Evolutionary conservation across 2,888 invertebrate species (phyloP).

Genomic region (Lacanobia oleracea): DNA sequence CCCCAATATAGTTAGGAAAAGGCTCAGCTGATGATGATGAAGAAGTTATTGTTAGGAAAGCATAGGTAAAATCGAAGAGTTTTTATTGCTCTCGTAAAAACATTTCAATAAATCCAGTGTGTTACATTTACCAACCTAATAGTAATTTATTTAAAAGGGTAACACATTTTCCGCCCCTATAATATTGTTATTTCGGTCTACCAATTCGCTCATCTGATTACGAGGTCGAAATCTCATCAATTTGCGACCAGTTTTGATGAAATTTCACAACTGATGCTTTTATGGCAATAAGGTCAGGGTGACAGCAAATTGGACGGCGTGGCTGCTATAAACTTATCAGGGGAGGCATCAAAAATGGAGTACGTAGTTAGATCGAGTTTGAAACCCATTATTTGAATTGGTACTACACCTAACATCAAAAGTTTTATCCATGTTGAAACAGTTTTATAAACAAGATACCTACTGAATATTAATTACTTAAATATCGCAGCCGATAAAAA

Average conservation of each 20-base stretch:
- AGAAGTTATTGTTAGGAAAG: not conserved
- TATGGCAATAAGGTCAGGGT: constrained; percentile 23
- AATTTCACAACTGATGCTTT: constrained; percentile 38
- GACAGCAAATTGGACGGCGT: constrained; percentile 21
- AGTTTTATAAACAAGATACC: not conserved
- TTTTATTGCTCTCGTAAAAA: not conserved
- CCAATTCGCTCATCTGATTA: constrained; percentile 27
- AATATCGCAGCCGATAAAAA: constrained; percentile 27
- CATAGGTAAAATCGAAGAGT: no score
- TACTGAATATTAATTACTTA: not conserved
- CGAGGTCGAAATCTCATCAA: constrained; percentile 41
- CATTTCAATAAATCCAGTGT: not conserved
- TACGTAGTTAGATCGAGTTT: constrained; percentile 12
- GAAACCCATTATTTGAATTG: not conserved
- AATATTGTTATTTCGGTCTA: constrained; percentile 31
- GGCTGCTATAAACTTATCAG: constrained; percentile 7
- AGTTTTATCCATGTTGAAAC: not conserved
- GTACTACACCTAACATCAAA: not conserved
- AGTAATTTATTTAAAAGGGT: not conserved
- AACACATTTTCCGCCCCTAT: constrained; percentile 13
- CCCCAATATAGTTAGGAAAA: no score
- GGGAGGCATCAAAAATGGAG: not conserved
- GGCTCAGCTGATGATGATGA: no score
- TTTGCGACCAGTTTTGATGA: constrained; percentile 47
- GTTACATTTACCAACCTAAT: not conserved